Evolutionary conservation across 2,797 vertebrate genomes (phyloP), one percentile per base, ranked within the genome.

Genomic region (Pseudochirops cupreus): DNA sequence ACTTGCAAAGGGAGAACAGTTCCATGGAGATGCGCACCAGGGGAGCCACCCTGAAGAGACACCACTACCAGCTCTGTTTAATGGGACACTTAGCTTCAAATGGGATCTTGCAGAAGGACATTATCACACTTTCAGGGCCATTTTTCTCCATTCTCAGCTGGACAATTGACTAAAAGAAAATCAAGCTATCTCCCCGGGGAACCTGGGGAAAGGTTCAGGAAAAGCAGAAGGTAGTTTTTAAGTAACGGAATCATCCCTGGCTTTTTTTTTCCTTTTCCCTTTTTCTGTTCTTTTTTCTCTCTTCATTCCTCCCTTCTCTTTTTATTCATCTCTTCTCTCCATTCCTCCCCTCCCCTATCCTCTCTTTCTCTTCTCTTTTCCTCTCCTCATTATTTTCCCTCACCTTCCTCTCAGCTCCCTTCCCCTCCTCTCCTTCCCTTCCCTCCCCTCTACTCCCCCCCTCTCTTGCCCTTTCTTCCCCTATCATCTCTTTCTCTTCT

Each of bases 91-190:
- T 53, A 96, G 97, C 26, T 95, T 58, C 13, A 62, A 94, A 46
- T 0, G 92, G 94, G 92, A 57, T 87, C 74, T 94, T 46, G 91
- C 53, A 0, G 28, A 26, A 53, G 56, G 12, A 0, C 0, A 21
- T 31, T 28, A 52, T 93, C 24, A 54, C 54, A 90, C 26, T 4
- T 28, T 26, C 31, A 89, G 94, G 95, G 92, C 24, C 21, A 62
- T 94, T 97, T 92, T 67, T 92, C 92, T 94, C 90, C 91, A 16
- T 91, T 87, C 96, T n/a, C 94, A 94, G 96, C 93, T 87, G 91
- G 96, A 94, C 95, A 93, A 57, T 12, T 31, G 55, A 90, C 4
- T 9, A 91, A 93, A 97, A 33, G 59, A 89, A n/a, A 62, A 74
- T 92, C 53, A 56, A 93, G 92, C 53, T 59, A 0, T 58, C 59